Conservation (phyloP, 2,113 vertebrate species). For the Dromaius novaehollandiae region DNA sequence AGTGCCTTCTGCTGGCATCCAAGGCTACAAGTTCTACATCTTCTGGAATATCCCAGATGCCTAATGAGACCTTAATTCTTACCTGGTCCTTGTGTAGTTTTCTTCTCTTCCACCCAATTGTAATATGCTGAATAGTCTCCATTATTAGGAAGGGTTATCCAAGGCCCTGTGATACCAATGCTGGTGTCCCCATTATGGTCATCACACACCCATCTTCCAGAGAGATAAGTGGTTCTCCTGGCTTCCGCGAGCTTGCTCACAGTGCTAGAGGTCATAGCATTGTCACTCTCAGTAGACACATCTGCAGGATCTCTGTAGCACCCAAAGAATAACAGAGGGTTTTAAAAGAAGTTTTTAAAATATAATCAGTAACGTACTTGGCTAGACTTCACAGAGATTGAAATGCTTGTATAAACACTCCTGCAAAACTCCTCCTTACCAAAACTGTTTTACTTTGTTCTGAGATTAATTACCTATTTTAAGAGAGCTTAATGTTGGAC, state of each 20-base stretch:
- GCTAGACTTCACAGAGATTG: background rate
- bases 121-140: slow-evolving; percentile 98
- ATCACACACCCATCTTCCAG: slow-evolving; percentile 96
- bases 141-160: slow-evolving; percentile 91
- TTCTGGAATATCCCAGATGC: background rate
- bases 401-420: background rate
- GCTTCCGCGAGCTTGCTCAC: slow-evolving; percentile 96
- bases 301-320: slow-evolving; percentile 88
- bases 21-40: background rate
- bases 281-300: slow-evolving; percentile 85
- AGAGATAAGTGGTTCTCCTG: slow-evolving; percentile 94
- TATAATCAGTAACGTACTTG: rapidly evolving
- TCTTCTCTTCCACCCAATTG: slow-evolving; percentile 92
- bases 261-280: slow-evolving; percentile 92
- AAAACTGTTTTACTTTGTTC: background rate
- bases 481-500: background rate
- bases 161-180: slow-evolving; percentile 91
- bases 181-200: slow-evolving; percentile 97
- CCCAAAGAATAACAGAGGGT: background rate
- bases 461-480: background rate
- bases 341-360: background rate
- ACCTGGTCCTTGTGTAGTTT: slow-evolving; percentile 92
- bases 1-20: background rate
- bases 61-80: background rate
- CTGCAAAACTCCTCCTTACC: background rate